These are phyloP conservation scores for Yponomeuta malinellus DNA, from an alignment of 2,888 invertebrate species.

Conservation along the genomic window DNA sequence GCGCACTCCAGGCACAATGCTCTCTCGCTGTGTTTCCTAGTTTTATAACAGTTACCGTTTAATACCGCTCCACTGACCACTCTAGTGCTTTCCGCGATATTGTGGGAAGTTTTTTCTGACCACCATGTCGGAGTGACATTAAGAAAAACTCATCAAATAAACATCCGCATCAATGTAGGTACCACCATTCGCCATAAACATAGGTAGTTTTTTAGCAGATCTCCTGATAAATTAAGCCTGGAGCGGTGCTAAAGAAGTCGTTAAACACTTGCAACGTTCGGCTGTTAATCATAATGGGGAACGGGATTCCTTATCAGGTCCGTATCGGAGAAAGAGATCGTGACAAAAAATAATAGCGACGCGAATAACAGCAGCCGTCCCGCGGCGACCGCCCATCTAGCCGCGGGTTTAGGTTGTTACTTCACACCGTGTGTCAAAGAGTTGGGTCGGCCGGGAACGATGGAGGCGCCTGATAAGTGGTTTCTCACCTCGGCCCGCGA, in stretches of 20 bases:
- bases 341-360: slow-evolving; percentile 59
- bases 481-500: slow-evolving; percentile 71
- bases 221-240: slow-evolving; percentile 25
- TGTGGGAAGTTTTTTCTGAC: slow-evolving; percentile 53
- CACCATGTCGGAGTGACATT: slow-evolving; percentile 15
- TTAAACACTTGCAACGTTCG: slow-evolving; percentile 37
- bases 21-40: slow-evolving; percentile 56
- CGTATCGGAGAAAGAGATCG: slow-evolving; percentile 46
- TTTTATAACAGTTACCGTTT: slow-evolving; percentile 62
- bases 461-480: slow-evolving; percentile 62
- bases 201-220: slow-evolving; percentile 22
- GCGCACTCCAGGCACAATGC: slow-evolving; percentile 50
- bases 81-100: slow-evolving; percentile 43
- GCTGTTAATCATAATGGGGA: slow-evolving; percentile 45
- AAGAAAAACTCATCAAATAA: slow-evolving; percentile 12
- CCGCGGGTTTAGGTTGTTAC: slow-evolving; percentile 42
- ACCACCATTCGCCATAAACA: slow-evolving; percentile 25
- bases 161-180: slow-evolving; percentile 24
- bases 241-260: slow-evolving; percentile 33
- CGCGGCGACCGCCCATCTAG: slow-evolving; percentile 51
- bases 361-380: slow-evolving; percentile 36
- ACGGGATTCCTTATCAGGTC: slow-evolving; percentile 41
- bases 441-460: slow-evolving; percentile 49
- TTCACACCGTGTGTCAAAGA: slow-evolving; percentile 67
- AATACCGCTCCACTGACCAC: slow-evolving; percentile 61